Evolutionary conservation across 2,888 invertebrate genomes (phyloP), one percentile per base, ranked within the genome.

Genomic region (Miltochrista miniata): DNA sequence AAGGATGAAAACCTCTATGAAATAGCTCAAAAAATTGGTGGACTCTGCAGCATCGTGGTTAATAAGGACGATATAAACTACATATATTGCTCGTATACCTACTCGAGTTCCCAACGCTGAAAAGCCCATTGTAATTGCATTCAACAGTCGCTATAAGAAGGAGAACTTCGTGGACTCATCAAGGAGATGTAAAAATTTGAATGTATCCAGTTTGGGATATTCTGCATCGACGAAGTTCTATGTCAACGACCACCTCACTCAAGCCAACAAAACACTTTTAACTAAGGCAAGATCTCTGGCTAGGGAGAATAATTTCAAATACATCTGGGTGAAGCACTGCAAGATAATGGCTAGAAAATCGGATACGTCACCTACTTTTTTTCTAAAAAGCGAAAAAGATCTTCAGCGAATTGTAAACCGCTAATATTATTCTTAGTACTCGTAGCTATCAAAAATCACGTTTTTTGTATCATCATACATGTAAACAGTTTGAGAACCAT

Each of bases 281-380:
- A 31, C 1, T 0, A 45, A 38, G 15, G 45, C 38, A 7, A 45
- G 37, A 15, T 5, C 45, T 11, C 13, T 45, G 1, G 48, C 51
- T 10, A 18, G 13, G 44, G 10, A 12, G 2, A 29, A 37, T 10
- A 13, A 13, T 34, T 48, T 35, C 37, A 43, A 49, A 38, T 41
- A 33, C 36, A 31, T 37, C 7, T 37, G 36, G 24, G 37, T 48
- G 2, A 13, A 48, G n/a, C 34, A 41, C 14, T 34, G 37, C 11
- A 50, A 38, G 15, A 45, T 45, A 2, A 35, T 45, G 36, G 45
- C 7, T 10, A 45, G 10, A 30, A 42, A 45, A 30, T 30, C 36
- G n/a, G 18, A 40, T 9, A 41, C 10, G 11, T 36, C 34, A 12
- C 31, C 34, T 12, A 12, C n/a, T 1, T 11, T 35, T 35, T 35